These are phyloP conservation scores for Pao palembangensis DNA, from an alignment of 2,113 vertebrate genomes.

Conservation along the genomic window DNA sequence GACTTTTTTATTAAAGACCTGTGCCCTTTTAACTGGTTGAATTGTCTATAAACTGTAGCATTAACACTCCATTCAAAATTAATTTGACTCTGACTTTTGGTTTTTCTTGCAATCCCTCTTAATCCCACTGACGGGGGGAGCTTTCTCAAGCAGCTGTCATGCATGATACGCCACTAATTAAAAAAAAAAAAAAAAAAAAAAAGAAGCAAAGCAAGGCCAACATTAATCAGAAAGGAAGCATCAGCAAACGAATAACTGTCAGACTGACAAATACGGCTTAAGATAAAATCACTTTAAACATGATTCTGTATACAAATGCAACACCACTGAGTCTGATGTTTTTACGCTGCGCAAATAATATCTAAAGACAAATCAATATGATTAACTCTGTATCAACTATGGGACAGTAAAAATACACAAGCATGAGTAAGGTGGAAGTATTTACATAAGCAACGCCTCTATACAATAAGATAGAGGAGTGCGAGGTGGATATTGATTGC, in stretches of 20 bases:
- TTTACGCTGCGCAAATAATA: no score
- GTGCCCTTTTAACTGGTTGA: no score
- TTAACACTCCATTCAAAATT: slow-evolving; percentile 7
- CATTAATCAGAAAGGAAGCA: neutral
- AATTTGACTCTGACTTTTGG: slow-evolving; percentile 10
- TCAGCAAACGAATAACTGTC: neutral
- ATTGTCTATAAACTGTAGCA: no score
- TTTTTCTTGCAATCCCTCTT: slow-evolving; percentile 25
- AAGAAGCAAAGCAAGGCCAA: neutral
- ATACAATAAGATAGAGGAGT: slow-evolving; percentile 20
- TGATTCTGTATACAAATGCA: neutral
- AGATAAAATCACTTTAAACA: neutral
- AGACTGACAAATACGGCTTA: neutral
- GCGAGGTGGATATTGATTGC: slow-evolving; percentile 41
- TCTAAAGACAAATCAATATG: no score
- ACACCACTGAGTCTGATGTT: neutral
- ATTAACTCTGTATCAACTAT: no score
- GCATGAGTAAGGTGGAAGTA: slow-evolving; percentile 9
- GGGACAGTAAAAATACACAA: neutral
- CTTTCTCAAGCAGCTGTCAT: slow-evolving; percentile 30
- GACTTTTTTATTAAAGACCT: no score
- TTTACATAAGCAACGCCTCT: slow-evolving; percentile 19
- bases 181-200: slow-evolving; percentile 19
- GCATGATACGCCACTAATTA: slow-evolving; percentile 39
- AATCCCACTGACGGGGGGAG: slow-evolving; percentile 19